phyloP scores from a whole-genome alignment of 1,140 invertebrate species.

The Drosophila sp. region DNA sequence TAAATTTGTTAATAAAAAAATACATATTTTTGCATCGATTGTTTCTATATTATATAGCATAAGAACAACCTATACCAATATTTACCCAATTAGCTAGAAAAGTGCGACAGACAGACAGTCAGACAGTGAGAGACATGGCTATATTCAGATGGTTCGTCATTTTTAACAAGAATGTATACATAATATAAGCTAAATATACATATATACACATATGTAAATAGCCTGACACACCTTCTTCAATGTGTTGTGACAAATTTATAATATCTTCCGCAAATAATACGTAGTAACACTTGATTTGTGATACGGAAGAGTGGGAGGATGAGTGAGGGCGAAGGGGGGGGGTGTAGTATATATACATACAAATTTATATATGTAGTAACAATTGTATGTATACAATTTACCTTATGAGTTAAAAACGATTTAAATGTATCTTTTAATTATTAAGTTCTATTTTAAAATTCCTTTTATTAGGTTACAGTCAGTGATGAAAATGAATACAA shows the following conservation, averaged over 20 bases:
- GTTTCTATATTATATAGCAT: no score
- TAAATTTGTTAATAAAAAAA: no score
- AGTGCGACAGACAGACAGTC: neutral
- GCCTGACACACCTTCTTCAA: neutral
- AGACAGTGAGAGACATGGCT: neutral
- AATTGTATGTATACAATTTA: neutral
- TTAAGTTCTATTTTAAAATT: slow-evolving; percentile 56
- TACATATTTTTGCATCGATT: no score
- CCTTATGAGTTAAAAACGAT: slow-evolving; percentile 13
- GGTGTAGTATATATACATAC: neutral
- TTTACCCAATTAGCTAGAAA: neutral
- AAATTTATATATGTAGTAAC: neutral
- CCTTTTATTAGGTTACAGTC: slow-evolving; percentile 72
- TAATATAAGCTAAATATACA: neutral
- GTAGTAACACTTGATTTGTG: no score
- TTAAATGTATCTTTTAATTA: slow-evolving; percentile 35
- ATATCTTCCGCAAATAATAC: neutral
- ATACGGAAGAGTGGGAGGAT: no score
- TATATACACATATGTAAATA: neutral
- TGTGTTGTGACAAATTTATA: neutral
- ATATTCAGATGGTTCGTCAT: neutral
- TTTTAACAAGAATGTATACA: neutral
- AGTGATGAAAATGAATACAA: slow-evolving; percentile 68
- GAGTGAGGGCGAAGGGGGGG: no score
- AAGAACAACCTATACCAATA: neutral